A percentile compares a stretch with the other conserved stretches of the same genome.
Conservation (phyloP, 2,113 vertebrate species). For the Leucosticte australis region DNA sequence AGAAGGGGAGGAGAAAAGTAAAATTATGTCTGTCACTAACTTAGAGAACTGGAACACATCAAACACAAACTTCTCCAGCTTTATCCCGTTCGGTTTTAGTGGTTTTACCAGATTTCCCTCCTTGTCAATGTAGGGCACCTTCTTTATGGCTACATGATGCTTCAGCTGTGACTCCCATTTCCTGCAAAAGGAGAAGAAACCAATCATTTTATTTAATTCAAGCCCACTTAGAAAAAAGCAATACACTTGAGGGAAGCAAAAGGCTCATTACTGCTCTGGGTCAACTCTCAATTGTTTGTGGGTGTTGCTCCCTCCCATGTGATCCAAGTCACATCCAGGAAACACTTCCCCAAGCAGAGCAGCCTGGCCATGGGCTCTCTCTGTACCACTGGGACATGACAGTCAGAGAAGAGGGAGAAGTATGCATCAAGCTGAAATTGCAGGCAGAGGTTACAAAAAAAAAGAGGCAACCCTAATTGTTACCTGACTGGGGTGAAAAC, state of each 20-base stretch:
- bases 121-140: constrained; percentile 86
- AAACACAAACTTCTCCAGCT: constrained; percentile 99
- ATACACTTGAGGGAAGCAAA: background rate
- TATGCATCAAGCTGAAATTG: background rate
- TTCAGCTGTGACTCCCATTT: constrained; percentile 79
- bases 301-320: background rate
- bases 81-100: constrained; percentile 87
- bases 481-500: background rate
- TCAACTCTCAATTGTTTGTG: background rate
- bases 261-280: background rate
- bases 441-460: background rate
- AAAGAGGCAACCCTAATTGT: background rate
- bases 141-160: constrained; percentile 90
- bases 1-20: background rate
- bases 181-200: constrained; percentile 54
- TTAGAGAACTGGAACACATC: constrained; percentile 93
- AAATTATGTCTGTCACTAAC: constrained; percentile 70
- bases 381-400: background rate
- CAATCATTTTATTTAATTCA: background rate
- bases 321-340: background rate
- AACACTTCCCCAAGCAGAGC: background rate
- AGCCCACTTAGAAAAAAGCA: background rate
- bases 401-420: background rate
- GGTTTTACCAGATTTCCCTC: constrained; percentile 87
- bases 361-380: background rate